These are phyloP conservation scores for Diarsia dahlii DNA, from an alignment of 2,888 invertebrate species.

Conservation along the genomic window DNA sequence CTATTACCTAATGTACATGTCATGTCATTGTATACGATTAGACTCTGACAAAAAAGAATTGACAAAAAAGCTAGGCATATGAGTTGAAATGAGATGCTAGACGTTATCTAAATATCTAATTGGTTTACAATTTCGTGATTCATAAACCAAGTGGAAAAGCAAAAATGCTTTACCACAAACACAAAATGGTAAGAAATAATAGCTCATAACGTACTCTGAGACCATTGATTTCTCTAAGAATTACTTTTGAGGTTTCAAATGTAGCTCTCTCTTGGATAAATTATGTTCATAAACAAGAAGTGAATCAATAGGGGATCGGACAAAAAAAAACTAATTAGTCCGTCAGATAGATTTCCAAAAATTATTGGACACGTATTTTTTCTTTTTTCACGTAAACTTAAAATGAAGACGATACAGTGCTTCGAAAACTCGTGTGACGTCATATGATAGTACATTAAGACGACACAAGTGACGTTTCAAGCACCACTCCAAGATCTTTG, in stretches of 20 bases:
- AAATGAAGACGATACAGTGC: too few relatives aligned
- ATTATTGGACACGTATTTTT: too few relatives aligned
- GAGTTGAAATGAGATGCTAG: neutral
- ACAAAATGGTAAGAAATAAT: too few relatives aligned
- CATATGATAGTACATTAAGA: too few relatives aligned
- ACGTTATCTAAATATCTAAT: too few relatives aligned
- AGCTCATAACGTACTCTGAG: neutral
- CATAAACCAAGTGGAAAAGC: neutral
- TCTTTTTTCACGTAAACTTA: too few relatives aligned
- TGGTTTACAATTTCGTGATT: neutral
- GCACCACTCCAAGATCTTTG: too few relatives aligned
- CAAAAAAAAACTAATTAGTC: too few relatives aligned
- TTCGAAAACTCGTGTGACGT: too few relatives aligned
- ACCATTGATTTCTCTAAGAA: neutral
- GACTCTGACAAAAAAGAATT: neutral
- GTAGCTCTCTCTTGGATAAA: neutral
- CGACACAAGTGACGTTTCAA: too few relatives aligned
- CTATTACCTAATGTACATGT: neutral
- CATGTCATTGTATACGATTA: neutral
- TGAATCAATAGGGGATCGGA: too few relatives aligned
- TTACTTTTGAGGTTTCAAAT: neutral
- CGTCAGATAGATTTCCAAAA: too few relatives aligned
- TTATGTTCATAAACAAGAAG: neutral
- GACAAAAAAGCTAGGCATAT: neutral
- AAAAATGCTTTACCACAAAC: neutral